A percentile compares a stretch with the other conserved stretches of the same genome.
phyloP scores from a whole-genome alignment of 2,113 vertebrate genomes.

The Fregata magnificens region DNA sequence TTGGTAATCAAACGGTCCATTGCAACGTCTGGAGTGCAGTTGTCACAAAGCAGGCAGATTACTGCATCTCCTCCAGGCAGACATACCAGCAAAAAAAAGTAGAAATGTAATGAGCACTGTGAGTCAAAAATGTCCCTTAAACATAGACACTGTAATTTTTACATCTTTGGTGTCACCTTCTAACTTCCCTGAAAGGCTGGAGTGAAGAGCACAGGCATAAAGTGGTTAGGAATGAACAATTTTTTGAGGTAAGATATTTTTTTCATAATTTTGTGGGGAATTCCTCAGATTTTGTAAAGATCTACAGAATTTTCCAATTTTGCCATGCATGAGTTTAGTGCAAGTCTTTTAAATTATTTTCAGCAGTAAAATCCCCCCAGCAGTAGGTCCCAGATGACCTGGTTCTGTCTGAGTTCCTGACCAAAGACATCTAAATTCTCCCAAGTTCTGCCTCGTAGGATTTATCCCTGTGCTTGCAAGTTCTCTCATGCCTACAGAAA shows the following conservation, averaged over 20 bases:
- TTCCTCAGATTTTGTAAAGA: not conserved
- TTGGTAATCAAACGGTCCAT: not conserved
- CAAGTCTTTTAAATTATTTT: not conserved
- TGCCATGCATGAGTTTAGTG: not conserved
- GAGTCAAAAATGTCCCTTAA: not conserved
- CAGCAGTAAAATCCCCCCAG: not conserved
- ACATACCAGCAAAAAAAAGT: not conserved
- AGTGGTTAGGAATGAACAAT: not conserved
- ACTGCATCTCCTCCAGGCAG: not conserved
- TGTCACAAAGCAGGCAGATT: not conserved
- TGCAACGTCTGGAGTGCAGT: not conserved
- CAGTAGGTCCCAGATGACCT: not conserved
- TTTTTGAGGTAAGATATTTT: not conserved
- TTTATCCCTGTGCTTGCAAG: not conserved
- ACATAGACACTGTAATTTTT: not conserved
- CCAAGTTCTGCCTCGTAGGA: not conserved
- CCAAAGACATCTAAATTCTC: not conserved
- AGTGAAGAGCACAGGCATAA: not conserved
- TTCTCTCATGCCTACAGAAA: not conserved
- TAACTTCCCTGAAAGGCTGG: not conserved
- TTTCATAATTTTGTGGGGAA: not conserved
- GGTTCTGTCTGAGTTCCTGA: not conserved
- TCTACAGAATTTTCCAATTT: not conserved
- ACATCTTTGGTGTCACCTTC: not conserved
- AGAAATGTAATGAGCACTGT: not conserved